Evolutionary conservation across 2,113 vertebrate genomes (phyloP).

Genomic region (Anolis carolinensis): DNA sequence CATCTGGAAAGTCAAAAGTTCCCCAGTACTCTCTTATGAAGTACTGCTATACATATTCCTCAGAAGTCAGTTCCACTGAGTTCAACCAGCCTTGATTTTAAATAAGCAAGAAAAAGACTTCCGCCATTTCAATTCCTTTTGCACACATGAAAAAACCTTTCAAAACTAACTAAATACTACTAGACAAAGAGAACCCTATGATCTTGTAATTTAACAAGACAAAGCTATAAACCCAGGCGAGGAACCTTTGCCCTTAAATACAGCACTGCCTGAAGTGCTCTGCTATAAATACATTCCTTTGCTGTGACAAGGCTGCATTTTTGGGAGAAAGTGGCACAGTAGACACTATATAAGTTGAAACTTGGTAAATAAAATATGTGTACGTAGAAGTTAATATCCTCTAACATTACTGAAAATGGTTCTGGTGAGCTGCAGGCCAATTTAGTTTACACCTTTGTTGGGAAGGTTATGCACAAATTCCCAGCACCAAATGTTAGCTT

Average conservation of each 20-base stretch:
- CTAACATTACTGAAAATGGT: background rate
- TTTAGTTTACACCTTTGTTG: background rate
- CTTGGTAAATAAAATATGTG: constrained; percentile 22
- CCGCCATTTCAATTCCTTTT: background rate
- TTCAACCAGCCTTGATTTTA: background rate
- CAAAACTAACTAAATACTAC: background rate
- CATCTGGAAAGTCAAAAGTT: background rate
- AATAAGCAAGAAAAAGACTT: background rate
- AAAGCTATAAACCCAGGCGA: constrained; percentile 4
- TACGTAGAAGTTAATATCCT: constrained; percentile 27
- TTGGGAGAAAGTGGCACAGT: background rate
- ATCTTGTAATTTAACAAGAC: constrained; percentile 24
- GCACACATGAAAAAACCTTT: background rate
- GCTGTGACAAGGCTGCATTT: background rate
- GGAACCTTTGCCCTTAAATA: constrained; percentile 4
- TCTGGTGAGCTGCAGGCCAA: constrained; percentile 11
- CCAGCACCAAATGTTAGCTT: background rate
- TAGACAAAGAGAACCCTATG: background rate
- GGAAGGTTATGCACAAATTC: constrained; percentile 10
- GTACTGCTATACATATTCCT: background rate
- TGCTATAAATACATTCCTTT: background rate
- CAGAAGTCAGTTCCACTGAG: background rate
- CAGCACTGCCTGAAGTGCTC: background rate
- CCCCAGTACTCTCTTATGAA: background rate
- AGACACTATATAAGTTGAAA: background rate